phyloP scores from a whole-genome alignment of 1,140 invertebrate genomes.

The Mactra quadrangularis region DNA sequence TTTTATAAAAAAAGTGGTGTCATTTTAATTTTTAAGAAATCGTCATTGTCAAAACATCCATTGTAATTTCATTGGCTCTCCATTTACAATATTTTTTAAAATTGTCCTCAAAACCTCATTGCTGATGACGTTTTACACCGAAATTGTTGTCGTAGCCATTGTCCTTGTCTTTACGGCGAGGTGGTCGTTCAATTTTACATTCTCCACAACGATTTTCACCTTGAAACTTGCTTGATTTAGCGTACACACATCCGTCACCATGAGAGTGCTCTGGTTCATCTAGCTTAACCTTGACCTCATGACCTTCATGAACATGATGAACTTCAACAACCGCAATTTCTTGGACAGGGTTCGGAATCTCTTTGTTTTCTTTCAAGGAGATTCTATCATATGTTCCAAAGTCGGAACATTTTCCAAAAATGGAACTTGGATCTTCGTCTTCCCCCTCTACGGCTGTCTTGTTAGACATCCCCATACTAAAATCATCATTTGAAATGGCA shows the following conservation, averaged over 20 bases:
- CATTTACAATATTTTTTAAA: no score
- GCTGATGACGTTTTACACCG: conserved; percentile 11
- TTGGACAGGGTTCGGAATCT: not conserved
- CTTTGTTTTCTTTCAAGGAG: not conserved
- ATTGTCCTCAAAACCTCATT: no score
- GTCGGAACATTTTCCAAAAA: no score
- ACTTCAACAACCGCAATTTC: conserved; percentile 36
- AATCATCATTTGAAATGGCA: not conserved
- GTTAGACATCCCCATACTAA: no score
- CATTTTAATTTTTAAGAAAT: no score
- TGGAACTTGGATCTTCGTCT: no score
- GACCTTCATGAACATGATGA: conserved; percentile 17
- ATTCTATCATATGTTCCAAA: not conserved
- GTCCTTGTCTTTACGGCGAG: conserved; percentile 19
- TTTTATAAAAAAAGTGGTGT: no score
- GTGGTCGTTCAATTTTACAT: conserved; percentile 47
- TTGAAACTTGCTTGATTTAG: not conserved
- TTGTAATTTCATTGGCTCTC: no score
- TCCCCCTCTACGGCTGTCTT: no score
- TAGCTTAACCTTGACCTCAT: not conserved
- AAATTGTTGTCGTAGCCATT: conserved; percentile 50
- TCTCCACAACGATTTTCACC: not conserved
- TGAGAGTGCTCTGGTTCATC: not conserved
- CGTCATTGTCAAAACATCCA: no score
- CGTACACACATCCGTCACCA: conserved; percentile 19